Percentiles rank a stretch among this genome's conserved stretches.
Conservation (phyloP, 2,888 invertebrate species). For the Lochmaea capreae region DNA sequence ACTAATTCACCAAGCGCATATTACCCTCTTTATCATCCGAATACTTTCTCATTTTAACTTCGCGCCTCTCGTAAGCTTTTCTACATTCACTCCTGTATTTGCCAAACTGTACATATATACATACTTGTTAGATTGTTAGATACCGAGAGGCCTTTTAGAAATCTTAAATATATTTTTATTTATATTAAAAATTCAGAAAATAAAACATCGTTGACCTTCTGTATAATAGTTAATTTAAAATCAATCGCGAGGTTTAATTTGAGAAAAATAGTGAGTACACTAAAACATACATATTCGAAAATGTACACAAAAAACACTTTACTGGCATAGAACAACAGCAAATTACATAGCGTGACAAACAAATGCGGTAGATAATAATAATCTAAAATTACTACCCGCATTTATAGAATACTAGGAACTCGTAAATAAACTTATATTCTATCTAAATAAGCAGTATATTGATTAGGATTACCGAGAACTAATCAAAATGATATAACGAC, state of each 20-base stretch:
- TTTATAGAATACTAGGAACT: constrained; percentile 46
- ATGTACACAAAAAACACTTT: neutral
- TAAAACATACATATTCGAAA: neutral
- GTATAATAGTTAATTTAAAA: too few relatives aligned
- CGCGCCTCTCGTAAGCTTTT: too few relatives aligned
- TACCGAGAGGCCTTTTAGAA: too few relatives aligned
- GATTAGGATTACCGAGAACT: constrained; percentile 44
- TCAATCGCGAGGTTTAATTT: neutral
- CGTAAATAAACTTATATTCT: constrained; percentile 44
- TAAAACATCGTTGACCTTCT: too few relatives aligned
- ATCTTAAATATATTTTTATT: too few relatives aligned
- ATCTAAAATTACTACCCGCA: constrained; percentile 45
- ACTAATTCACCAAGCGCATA: too few relatives aligned
- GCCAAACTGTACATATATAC: too few relatives aligned
- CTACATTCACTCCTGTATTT: too few relatives aligned
- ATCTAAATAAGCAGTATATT: constrained; percentile 43
- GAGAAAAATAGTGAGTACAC: neutral
- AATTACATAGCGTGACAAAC: constrained; percentile 2
- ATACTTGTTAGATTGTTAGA: too few relatives aligned
- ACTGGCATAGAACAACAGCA: neutral
- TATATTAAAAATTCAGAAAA: too few relatives aligned
- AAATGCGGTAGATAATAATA: constrained; percentile 43
- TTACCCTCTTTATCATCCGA: too few relatives aligned
- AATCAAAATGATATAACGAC: constrained; percentile 41
- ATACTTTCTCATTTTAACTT: too few relatives aligned